Conservation (phyloP, 2,797 vertebrate species). For the Loris lydekkerianus region DNA sequence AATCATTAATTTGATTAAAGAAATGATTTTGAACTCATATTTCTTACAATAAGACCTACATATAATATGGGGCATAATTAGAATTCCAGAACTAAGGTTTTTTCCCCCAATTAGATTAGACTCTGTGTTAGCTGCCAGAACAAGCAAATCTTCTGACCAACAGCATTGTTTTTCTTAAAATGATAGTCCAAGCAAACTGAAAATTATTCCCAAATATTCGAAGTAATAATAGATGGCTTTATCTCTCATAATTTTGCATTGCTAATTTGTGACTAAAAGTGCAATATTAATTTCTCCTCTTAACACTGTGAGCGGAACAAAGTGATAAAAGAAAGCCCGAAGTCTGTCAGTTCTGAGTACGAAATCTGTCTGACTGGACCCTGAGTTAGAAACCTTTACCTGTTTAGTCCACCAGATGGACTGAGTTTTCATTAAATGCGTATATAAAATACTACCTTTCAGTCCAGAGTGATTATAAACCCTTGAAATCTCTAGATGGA, state of each 20-base stretch:
- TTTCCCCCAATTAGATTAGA: neutral
- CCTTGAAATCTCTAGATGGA: neutral
- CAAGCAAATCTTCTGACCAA: neutral
- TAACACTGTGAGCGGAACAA: neutral
- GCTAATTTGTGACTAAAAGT: constrained; percentile 26
- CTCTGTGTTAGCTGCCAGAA: neutral
- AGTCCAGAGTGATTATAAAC: neutral
- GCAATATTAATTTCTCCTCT: neutral
- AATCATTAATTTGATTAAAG: constrained; percentile 1
- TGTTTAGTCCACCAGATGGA: neutral
- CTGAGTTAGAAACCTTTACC: neutral
- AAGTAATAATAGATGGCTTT: neutral
- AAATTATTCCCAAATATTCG: neutral
- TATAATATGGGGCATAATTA: neutral
- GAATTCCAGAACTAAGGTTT: neutral
- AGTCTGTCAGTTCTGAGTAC: neutral
- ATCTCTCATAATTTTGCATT: neutral
- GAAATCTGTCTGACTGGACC: neutral
- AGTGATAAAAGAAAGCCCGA: neutral
- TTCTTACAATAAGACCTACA: neutral
- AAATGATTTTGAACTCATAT: neutral
- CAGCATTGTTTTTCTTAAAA: neutral
- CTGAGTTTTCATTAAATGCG: neutral
- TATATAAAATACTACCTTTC: neutral
- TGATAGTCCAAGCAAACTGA: neutral